Evolutionary conservation across 2,888 invertebrate genomes (phyloP), one percentile per base, ranked within the genome.

Genomic region (Blomia tropicalis): DNA sequence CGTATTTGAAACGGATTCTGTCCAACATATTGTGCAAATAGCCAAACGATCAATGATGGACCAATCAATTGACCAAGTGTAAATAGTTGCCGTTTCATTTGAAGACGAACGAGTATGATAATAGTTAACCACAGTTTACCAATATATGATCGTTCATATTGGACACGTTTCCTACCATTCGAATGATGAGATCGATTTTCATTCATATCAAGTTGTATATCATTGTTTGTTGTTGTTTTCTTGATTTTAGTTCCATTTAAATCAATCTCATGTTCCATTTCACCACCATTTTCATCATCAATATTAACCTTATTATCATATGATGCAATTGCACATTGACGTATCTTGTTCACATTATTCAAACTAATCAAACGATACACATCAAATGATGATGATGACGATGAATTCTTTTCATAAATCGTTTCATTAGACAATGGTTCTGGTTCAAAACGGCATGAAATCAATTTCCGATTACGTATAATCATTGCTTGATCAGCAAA

Each of bases 401-500:
- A 7, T 11, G 7, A 7, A 17, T 36, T 36, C 22, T 47, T 7
- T 47, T 22, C 22, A 19, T 22, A 11, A 19, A n/a, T 7, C 7
- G 22, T 11, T 14, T 25, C 22, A 47, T 47, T n/a, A 22, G 51
- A 47, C 51, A 14, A 11, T 7, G 27, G 27, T 47, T 14, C 23
- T 7, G 27, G 23, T 47, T 7, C 7, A 19, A 56, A 25, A 31
- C 3, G 22, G 29, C 56, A 56, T 22, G 56, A 30, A 31, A 27
- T 19, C 14, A 56, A 25, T 23, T n/a, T 14, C 23, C 23, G 2
- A 19, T 29, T 11, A 36, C 29, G 29, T n/a, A 56, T 11, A n/a
- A 56, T 56, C 2, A 30, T 30, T 2, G 56, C 56, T 3, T 56
- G 19, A 36, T 56, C 56, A 23, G 56, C 56, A 36, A 29, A 56